phyloP scores from a whole-genome alignment of 2,113 vertebrate genomes.

The Campylorhamphus procurvoides region DNA sequence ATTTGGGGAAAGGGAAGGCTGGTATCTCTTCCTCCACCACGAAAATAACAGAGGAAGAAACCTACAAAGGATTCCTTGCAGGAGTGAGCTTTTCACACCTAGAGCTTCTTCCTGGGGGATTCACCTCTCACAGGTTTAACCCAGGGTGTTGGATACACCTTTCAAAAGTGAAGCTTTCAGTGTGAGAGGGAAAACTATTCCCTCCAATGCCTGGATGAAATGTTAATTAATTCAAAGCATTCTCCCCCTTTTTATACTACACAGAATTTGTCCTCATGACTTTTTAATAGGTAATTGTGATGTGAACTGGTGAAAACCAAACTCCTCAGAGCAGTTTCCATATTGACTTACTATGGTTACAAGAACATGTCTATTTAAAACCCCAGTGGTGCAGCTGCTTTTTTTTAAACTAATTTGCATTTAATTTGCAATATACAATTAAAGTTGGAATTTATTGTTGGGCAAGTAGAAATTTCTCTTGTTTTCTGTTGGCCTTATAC shows the following conservation, averaged over 20 bases:
- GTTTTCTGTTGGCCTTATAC: neutral
- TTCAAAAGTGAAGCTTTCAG: neutral
- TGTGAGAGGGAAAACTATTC: neutral
- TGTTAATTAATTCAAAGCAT: neutral
- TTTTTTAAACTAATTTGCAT: neutral
- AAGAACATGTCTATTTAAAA: neutral
- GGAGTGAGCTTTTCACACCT: accelerated
- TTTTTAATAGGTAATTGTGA: neutral
- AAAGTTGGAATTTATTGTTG: neutral
- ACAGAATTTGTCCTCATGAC: neutral
- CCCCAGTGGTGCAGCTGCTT: neutral
- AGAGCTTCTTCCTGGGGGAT: neutral
- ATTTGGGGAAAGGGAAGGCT: neutral
- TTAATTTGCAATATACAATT: neutral
- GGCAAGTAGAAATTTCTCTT: neutral
- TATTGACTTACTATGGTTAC: neutral
- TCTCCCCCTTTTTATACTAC: neutral
- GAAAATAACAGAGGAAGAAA: neutral
- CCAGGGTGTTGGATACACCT: neutral
- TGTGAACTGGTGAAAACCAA: neutral
- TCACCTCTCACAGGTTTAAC: neutral
- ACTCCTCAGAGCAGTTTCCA: neutral
- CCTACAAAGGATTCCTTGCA: neutral
- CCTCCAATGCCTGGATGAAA: neutral
- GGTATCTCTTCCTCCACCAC: neutral